Evolutionary conservation across 2,113 vertebrate species (phyloP), one percentile per base, ranked within the genome.

Genomic region (Psilopsiagon aymara): DNA sequence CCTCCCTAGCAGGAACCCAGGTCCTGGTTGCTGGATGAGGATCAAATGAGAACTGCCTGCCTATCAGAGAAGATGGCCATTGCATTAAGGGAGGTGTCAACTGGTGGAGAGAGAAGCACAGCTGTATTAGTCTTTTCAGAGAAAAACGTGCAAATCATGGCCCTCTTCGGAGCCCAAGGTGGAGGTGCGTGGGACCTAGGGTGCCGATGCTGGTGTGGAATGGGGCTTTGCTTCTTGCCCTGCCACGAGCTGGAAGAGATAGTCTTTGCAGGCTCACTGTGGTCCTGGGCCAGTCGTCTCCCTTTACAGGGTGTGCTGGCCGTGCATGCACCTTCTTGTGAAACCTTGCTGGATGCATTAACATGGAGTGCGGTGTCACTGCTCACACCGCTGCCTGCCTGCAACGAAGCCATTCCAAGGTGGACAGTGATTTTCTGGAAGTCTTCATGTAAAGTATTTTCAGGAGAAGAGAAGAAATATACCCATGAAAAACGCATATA

Each of bases 311-410:
- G 44, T 39, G n/a, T 41, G 41, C 75, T 79, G 83, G 77, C 87
- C 8, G 3, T 5, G 41, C 37, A 16, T 0, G 0, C 49, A 21
- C 43, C 21, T 66, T 43, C 73, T 29, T 41, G 11, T 31, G 41
- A 62, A 53, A 41, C 57, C 79, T 62, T 1, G 0, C 41, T 25
- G 60, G 51, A 16, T 28, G 31, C 43, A 3, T 14, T 53, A 43
- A 43, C 16, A 41, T 19, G 49, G 29, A 52, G n/a, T 0, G 0
- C 6, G 29, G 35, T 27, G 52, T 37, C 3, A 0, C 55, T 51
- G 41, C 37, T 55, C 31, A 46, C 2, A 0, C 17, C 8, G 3
- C 49, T 66, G 84, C 41, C 77, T 86, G 25, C 49, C 53, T 59
- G 37, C 12, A 46, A 29, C 35, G 27, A 29, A 31, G 20, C 44